phyloP scores from a whole-genome alignment of 2,797 vertebrate genomes.

The Octomys mimax region DNA sequence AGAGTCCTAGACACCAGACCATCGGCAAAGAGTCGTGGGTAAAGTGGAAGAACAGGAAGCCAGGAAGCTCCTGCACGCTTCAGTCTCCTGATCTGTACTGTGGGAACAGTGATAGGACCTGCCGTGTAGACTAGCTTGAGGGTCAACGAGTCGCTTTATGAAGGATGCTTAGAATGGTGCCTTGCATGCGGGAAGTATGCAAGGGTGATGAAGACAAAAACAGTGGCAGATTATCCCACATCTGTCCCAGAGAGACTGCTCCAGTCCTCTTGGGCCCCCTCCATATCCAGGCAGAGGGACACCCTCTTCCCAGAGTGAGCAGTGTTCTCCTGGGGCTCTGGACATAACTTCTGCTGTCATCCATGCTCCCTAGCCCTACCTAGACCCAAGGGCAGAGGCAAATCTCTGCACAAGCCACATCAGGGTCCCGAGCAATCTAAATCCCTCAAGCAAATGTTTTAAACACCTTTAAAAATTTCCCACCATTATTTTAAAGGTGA shows the following conservation, averaged over 20 bases:
- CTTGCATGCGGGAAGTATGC: accelerated
- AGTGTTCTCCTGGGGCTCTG: not conserved
- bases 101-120: not conserved
- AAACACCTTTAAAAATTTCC: not conserved
- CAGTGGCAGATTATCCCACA: accelerated
- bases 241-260: too few species aligned
- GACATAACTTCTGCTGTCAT: not conserved
- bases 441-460: not conserved
- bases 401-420: too few species aligned
- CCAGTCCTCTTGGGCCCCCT: not conserved
- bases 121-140: not conserved
- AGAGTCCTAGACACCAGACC: too few species aligned
- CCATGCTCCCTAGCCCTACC: not conserved
- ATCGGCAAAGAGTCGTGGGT: not conserved
- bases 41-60: not conserved
- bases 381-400: not conserved
- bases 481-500: not conserved
- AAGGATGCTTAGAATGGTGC: not conserved
- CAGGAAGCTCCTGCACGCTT: not conserved
- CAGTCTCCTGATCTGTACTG: not conserved
- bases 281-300: not conserved
- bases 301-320: not conserved
- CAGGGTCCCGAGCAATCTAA: not conserved
- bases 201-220: not conserved
- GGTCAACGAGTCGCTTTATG: not conserved